These are phyloP conservation scores for Drosophila sturtevanti DNA, from an alignment of 1,140 invertebrate genomes.

Conservation along the genomic window DNA sequence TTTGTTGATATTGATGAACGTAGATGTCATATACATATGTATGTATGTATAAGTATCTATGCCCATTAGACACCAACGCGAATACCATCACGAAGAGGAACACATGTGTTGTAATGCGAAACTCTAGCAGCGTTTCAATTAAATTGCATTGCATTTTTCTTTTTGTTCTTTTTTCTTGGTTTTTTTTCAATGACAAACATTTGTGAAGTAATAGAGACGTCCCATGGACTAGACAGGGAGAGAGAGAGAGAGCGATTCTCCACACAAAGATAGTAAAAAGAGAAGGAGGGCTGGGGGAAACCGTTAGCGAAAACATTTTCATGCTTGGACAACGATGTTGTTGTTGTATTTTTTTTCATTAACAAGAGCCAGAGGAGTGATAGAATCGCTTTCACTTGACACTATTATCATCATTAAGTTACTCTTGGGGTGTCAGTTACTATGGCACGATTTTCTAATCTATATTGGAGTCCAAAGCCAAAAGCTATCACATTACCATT, in stretches of 20 bases:
- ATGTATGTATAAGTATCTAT: not conserved
- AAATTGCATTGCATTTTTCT: conserved; percentile 52
- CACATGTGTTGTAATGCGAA: conserved; percentile 51
- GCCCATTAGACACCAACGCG: not conserved
- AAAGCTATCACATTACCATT: conserved; percentile 25
- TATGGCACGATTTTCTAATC: conserved; percentile 20
- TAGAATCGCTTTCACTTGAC: not conserved
- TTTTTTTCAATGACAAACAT: conserved; percentile 34
- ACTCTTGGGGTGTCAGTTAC: conserved; percentile 45
- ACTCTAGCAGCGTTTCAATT: conserved; percentile 55
- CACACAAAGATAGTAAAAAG: not conserved
- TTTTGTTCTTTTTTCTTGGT: conserved; percentile 29
- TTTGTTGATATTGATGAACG: not conserved
- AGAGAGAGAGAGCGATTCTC: not conserved
- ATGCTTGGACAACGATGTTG: conserved; percentile 26
- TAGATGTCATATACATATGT: not conserved
- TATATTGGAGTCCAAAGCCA: conserved; percentile 4
- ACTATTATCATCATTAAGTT: conserved; percentile 46
- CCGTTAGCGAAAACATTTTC: conserved; percentile 31
- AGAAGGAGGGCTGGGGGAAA: conserved; percentile 25
- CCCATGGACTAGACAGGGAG: not conserved
- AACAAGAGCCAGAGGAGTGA: conserved; percentile 18
- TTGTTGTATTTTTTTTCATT: conserved; percentile 54
- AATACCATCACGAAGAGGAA: not conserved
- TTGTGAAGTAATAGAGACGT: conserved; percentile 32